Conservation (phyloP, 2,797 vertebrate species). For the Lacerta viridis region DNA sequence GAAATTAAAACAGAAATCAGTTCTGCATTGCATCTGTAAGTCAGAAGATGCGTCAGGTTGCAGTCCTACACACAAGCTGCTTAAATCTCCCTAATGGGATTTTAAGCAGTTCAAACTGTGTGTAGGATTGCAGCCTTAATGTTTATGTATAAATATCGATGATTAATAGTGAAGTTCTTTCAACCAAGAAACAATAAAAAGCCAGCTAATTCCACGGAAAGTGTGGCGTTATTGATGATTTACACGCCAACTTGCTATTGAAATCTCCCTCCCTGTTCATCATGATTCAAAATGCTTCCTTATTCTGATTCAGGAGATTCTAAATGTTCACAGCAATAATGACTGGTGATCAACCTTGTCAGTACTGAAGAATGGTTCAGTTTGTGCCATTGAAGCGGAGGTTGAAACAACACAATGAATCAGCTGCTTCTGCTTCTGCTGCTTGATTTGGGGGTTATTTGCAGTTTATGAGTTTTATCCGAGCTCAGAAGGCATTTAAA, state of each 20-base stretch:
- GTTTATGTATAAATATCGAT: slow-evolving; percentile 52
- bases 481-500: neutral
- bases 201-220: slow-evolving; percentile 40
- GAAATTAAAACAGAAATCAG: slow-evolving; percentile 67
- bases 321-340: slow-evolving; percentile 43
- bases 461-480: neutral
- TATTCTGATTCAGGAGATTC: slow-evolving; percentile 11
- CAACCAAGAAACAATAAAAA: slow-evolving; percentile 35
- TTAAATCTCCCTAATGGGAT: neutral
- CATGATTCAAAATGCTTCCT: neutral
- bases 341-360: slow-evolving; percentile 24
- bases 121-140: slow-evolving; percentile 9
- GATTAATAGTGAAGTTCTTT: slow-evolving; percentile 52
- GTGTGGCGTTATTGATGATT: slow-evolving; percentile 31
- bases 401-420: rapidly evolving
- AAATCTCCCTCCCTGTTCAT: neutral
- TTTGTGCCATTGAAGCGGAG: neutral
- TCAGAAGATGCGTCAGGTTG: slow-evolving; percentile 65
- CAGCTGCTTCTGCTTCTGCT: neutral
- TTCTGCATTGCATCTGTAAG: slow-evolving; percentile 65
- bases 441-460: neutral
- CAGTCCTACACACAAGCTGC: neutral
- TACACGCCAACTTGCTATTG: slow-evolving; percentile 2
- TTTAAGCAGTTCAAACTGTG: neutral
- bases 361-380: neutral